Conservation (phyloP, 2,797 vertebrate species). For the Gymnothorax reevesii region DNA sequence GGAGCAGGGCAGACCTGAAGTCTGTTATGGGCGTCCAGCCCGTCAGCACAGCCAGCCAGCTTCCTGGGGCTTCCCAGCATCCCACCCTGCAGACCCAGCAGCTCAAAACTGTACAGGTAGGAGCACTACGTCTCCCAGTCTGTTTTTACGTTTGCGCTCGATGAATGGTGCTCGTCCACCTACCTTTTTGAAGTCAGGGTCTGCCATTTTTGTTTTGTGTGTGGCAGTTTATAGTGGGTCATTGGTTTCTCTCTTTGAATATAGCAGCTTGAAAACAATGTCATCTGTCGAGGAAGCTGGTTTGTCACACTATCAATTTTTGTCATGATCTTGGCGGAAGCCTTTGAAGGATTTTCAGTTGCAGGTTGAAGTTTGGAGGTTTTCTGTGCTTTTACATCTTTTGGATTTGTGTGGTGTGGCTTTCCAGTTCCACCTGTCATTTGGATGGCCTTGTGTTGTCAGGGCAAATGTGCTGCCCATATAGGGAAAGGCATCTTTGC, state of each 20-base stretch:
- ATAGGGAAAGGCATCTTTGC: constrained; percentile 10
- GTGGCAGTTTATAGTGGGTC: not conserved
- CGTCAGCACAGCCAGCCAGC: constrained; percentile 75
- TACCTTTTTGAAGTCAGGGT: not conserved
- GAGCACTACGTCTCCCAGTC: constrained; percentile 20
- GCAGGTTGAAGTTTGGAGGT: not conserved
- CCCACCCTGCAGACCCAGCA: constrained; percentile 88
- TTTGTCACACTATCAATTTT: not conserved
- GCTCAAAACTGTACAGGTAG: constrained; percentile 94
- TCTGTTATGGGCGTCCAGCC: constrained; percentile 80
- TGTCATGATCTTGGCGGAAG: no score
- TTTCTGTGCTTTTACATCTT: not conserved
- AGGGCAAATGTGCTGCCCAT: not conserved
- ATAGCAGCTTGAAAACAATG: not conserved
- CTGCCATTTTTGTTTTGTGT: not conserved
- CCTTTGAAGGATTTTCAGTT: not conserved
- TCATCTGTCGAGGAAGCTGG: not conserved
- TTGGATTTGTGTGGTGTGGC: not conserved
- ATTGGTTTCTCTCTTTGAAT: not conserved
- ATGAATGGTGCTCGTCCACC: not conserved
- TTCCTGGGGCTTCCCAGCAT: constrained; percentile 75
- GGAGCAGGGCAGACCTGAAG: constrained; percentile 85
- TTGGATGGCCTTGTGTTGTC: constrained; percentile 3
- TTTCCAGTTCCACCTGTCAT: constrained; percentile 12
- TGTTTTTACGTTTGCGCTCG: not conserved